Evolutionary conservation across 2,113 vertebrate genomes (phyloP), one percentile per base, ranked within the genome.

Genomic region (Cynopterus brachyotis): DNA sequence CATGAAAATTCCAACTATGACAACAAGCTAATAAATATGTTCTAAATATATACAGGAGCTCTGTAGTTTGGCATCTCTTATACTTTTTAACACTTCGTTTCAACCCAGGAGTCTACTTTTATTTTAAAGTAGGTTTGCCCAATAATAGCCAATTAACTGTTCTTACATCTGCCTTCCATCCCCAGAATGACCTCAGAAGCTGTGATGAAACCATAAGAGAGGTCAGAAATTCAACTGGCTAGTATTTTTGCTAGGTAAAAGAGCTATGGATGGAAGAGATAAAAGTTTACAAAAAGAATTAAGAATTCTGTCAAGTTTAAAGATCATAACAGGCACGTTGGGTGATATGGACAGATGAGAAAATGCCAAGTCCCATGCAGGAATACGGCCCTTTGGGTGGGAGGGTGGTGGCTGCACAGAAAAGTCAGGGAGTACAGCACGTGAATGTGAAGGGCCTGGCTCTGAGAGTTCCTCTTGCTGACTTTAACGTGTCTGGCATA

Each of bases 41-140:
- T 72, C 85, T 76, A 89, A 93, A 60, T 30, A 91, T 26, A 95
- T 28, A 37, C 5, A 93, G 37, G 30, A 73, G 89, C n/a, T 35
- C 53, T 57, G 67, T 4, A 4, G 8, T 59, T 40, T 42, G 47
- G 42, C 8, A 22, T 72, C 85, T 92, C 55, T 60, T 76, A 62
- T 17, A 20, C 24, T n/a, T 72, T 75, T 2, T 73, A 91, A 55
- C 26, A 19, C 5, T 60, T 16, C 70, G 35, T 90, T 84, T 84
- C 93, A 59, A 82, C 32, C 69, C 0, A 72, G 55, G 20, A 72
- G 6, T 80, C 69, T 60, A 55, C 83, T 91, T 66, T 93, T 60
- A 85, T 85, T 69, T 94, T 40, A 81, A 84, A 78, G 53, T 47
- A 83, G 69, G 19, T 69, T 82, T 50, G 35, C 55, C 22, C 4